A percentile compares a stretch with the other conserved stretches of the same genome.
These are phyloP conservation scores for Luffia ferchaultella DNA, from an alignment of 2,888 invertebrate species.

Conservation along the genomic window DNA sequence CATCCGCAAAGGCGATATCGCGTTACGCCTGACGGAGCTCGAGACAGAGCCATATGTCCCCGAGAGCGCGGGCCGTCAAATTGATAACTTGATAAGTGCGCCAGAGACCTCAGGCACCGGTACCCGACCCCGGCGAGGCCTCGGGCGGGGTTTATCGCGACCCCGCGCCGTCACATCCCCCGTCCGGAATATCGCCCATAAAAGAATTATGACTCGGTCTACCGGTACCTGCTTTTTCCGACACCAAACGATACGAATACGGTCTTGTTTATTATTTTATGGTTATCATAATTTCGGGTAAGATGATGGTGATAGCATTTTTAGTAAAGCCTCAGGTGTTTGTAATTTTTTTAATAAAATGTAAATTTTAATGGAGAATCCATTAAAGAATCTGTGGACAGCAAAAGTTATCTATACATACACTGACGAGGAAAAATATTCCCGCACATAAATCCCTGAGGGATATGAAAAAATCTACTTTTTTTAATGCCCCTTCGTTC, in stretches of 20 bases:
- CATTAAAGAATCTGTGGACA: no score
- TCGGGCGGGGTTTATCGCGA: slow-evolving; percentile 7
- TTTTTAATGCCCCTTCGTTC: background rate
- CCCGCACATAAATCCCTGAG: no score
- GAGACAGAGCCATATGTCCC: background rate
- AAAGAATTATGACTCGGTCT: slow-evolving; percentile 22
- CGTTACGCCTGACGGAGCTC: background rate
- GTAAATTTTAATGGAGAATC: no score
- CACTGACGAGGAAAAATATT: no score
- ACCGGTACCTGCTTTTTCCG: slow-evolving; percentile 22
- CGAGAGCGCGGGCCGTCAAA: slow-evolving; percentile 30
- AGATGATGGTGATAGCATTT: slow-evolving; percentile 40
- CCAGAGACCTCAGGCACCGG: slow-evolving; percentile 19
- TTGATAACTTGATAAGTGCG: slow-evolving; percentile 52
- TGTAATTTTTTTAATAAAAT: no score
- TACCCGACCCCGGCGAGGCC: slow-evolving; percentile 14
- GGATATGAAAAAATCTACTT: background rate
- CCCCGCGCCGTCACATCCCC: slow-evolving; percentile 1
- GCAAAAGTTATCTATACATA: no score
- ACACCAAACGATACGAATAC: no score
- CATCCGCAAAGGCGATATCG: background rate
- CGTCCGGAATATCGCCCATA: slow-evolving; percentile 9
- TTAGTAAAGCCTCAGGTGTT: background rate
- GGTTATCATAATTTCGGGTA: slow-evolving; percentile 35
- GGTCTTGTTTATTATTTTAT: slow-evolving; percentile 34